Base-by-base conservation (phyloP, 2,888 invertebrate genomes). In the Habroteleia sp. region DNA sequence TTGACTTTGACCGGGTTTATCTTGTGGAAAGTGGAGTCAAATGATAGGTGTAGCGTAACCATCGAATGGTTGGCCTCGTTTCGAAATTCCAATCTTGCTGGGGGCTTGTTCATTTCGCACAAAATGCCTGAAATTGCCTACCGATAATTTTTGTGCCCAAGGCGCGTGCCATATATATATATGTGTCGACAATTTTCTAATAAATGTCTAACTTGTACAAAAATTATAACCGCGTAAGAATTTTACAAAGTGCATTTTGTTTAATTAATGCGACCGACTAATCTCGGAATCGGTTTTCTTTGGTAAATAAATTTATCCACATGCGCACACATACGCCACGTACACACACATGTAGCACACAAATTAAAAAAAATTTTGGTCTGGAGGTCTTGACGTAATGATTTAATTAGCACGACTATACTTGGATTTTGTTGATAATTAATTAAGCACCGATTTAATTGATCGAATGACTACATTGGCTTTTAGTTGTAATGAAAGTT, bases 361-460 rank as follows among this genome's bases (percentile, higher is more conserved):
- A n/a, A n/a, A n/a, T n/a, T n/a, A n/a, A n/a, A n/a, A n/a, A n/a
- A n/a, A n/a, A n/a, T n/a, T n/a, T n/a, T n/a, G n/a, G n/a, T n/a
- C n/a, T n/a, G n/a, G n/a, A n/a, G 79, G 75, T 77, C 77, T 65
- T 77, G 78, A 82, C 81, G 78, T 81, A 80, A 81, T 80, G 79
- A 83, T 83, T 83, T 83, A 83, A 83, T 83, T 83, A 83, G 76
- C 74, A 63, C 73, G 69, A 25, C 63, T 52, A 54, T 54, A 46
- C 56, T 35, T 66, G 44, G 48, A 17, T 13, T 56, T 48, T 66
- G 66, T 78, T 80, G 80, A 80, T 82, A 82, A 82, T 82, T 81
- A 83, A 83, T 83, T 80, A 82, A 65, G 69, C 77, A 78, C 78
- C 79, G 82, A 83, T 82, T 83, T 82, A 82, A 82, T 82, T 83